These are phyloP conservation scores for Saturnia pavonia DNA, from an alignment of 2,888 invertebrate species.

Conservation along the genomic window DNA sequence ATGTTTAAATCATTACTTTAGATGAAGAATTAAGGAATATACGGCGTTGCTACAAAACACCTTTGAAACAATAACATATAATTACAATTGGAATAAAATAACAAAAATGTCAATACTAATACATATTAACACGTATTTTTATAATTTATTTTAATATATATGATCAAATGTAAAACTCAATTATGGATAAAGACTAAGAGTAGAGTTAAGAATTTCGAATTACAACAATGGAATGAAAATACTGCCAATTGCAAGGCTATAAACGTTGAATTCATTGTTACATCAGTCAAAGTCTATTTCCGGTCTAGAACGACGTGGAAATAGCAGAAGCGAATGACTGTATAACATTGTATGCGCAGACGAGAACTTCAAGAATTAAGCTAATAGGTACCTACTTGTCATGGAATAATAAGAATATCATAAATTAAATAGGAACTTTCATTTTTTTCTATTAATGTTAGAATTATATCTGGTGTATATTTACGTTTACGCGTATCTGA, in stretches of 20 bases:
- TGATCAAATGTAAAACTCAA: too few species aligned
- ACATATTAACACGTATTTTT: too few species aligned
- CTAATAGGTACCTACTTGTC: not conserved
- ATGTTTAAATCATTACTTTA: too few species aligned
- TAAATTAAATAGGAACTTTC: not conserved
- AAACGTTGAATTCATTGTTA: not conserved
- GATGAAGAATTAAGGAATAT: too few species aligned
- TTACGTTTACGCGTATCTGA: too few species aligned
- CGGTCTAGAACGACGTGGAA: slow-evolving; percentile 8
- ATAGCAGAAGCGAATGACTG: slow-evolving; percentile 11
- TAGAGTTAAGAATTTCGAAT: not conserved
- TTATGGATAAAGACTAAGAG: not conserved
- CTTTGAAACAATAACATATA: too few species aligned
- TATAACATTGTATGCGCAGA: not conserved
- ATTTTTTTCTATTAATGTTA: not conserved
- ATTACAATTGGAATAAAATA: too few species aligned
- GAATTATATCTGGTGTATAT: not conserved
- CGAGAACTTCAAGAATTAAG: not conserved
- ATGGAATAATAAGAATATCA: not conserved
- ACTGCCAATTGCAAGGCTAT: not conserved
- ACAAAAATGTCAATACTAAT: too few species aligned
- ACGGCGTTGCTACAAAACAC: too few species aligned
- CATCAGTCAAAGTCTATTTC: slow-evolving; percentile 21
- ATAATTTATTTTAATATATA: too few species aligned
- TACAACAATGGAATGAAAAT: not conserved